phyloP scores from a whole-genome alignment of 1,140 invertebrate species.

The Trichonephila clavipes region DNA sequence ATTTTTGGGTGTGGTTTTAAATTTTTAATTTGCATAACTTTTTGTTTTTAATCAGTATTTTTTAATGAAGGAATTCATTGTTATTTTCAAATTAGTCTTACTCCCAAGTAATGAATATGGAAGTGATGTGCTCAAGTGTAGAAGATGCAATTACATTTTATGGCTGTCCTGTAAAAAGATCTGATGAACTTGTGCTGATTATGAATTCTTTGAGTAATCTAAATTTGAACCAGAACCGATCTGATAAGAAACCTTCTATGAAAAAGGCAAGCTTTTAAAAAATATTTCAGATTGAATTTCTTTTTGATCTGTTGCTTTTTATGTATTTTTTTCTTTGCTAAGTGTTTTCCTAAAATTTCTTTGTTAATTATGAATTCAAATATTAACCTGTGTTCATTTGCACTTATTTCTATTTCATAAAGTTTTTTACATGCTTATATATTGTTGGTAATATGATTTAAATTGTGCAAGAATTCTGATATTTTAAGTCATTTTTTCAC shows the following conservation, averaged over 20 bases:
- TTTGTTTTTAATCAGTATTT: not conserved
- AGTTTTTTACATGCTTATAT: no score
- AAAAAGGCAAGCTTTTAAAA: slow-evolving; percentile 6
- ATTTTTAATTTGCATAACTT: not conserved
- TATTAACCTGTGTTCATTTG: no score
- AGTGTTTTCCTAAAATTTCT: no score
- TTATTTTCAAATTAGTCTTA: not conserved
- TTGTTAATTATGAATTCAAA: no score
- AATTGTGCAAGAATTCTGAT: no score
- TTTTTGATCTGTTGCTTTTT: no score
- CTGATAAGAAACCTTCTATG: slow-evolving; percentile 22
- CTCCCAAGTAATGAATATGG: slow-evolving; percentile 13
- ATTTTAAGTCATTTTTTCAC: no score
- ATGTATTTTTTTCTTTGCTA: no score
- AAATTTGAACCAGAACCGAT: not conserved
- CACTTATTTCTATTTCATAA: no score
- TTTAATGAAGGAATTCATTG: not conserved
- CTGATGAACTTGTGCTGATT: slow-evolving; percentile 33
- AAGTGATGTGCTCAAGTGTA: slow-evolving; percentile 51
- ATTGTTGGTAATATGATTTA: no score
- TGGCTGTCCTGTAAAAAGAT: slow-evolving; percentile 42
- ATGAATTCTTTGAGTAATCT: not conserved
- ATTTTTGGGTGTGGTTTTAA: no score
- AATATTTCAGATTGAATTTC: no score
- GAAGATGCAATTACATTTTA: slow-evolving; percentile 68